Evolutionary conservation across 37 sponge, comb jelly and placozoan genomes (phyloP).

Genomic region (Chondrosia reniformis): DNA sequence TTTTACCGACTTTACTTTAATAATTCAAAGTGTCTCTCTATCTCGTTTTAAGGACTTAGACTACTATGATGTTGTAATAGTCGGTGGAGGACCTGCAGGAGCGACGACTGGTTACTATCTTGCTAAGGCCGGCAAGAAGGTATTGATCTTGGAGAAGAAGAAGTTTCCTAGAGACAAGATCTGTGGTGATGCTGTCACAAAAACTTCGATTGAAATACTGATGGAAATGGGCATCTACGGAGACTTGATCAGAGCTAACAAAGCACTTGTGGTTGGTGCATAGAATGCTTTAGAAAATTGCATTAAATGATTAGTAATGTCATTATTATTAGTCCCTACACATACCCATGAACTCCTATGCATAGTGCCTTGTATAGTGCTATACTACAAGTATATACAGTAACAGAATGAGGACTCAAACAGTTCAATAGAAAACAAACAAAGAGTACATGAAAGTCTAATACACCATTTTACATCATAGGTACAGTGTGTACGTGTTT

Average conservation of each 20-base stretch:
- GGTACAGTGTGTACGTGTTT: too few species aligned
- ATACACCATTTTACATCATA: too few species aligned
- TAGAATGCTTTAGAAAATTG: too few species aligned
- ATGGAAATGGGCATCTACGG: constrained; percentile 54
- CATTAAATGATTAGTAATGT: too few species aligned
- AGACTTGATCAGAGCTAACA: constrained; percentile 27
- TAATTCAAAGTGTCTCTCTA: background rate
- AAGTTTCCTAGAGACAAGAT: constrained; percentile 61
- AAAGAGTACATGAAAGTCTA: too few species aligned
- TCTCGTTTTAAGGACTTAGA: background rate
- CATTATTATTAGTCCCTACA: too few species aligned
- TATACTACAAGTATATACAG: too few species aligned
- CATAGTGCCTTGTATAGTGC: too few species aligned
- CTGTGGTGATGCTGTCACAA: constrained; percentile 64
- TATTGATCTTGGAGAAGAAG: constrained; percentile 54
- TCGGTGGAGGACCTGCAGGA: constrained; percentile 59
- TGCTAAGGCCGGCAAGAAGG: constrained; percentile 34
- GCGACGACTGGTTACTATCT: constrained; percentile 53
- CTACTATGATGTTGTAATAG: constrained; percentile 51
- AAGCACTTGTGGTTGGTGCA: constrained; percentile 39
- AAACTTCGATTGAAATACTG: constrained; percentile 59
- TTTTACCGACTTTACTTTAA: too few species aligned
- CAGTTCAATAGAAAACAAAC: too few species aligned
- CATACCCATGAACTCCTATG: too few species aligned
- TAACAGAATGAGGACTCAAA: too few species aligned